These are phyloP conservation scores for Anguilla pacifica DNA, from an alignment of 2,797 vertebrate genomes.

Conservation along the genomic window DNA sequence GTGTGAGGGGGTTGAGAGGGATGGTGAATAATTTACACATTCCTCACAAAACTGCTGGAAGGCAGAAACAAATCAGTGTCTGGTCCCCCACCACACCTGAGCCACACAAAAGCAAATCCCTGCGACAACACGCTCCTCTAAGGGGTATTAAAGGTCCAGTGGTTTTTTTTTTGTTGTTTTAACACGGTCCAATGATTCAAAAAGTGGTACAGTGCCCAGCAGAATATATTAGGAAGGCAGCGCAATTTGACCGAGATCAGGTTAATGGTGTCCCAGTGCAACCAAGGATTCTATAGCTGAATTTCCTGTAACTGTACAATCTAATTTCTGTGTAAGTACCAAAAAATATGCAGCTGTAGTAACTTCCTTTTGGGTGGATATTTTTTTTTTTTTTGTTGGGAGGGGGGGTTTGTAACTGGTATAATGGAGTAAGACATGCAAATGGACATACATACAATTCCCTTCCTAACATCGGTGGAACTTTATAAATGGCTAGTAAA, in stretches of 20 bases:
- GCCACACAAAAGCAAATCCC: neutral
- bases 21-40: neutral
- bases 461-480: neutral
- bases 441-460: neutral
- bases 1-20: neutral
- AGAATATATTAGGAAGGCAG: neutral
- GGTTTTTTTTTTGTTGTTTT: neutral
- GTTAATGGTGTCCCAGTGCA: neutral
- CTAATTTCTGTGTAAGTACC: neutral
- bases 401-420: too few relatives aligned
- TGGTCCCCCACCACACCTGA: neutral
- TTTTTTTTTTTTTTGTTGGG: neutral
- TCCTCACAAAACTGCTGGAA: neutral
- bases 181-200: neutral
- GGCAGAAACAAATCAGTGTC: neutral
- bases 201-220: neutral
- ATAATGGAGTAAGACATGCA: neutral
- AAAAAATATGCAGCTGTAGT: neutral
- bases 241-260: neutral
- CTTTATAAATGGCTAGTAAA: neutral
- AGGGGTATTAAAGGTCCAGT: neutral
- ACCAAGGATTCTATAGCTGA: neutral
- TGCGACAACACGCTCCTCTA: neutral
- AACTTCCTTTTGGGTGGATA: neutral
- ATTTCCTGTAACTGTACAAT: neutral